Evolutionary conservation across 30 jellyfish, hydroid and myxozoan genomes (phyloP), one percentile per base, ranked within the genome.

Genomic region (Chironex yamaguchii): DNA sequence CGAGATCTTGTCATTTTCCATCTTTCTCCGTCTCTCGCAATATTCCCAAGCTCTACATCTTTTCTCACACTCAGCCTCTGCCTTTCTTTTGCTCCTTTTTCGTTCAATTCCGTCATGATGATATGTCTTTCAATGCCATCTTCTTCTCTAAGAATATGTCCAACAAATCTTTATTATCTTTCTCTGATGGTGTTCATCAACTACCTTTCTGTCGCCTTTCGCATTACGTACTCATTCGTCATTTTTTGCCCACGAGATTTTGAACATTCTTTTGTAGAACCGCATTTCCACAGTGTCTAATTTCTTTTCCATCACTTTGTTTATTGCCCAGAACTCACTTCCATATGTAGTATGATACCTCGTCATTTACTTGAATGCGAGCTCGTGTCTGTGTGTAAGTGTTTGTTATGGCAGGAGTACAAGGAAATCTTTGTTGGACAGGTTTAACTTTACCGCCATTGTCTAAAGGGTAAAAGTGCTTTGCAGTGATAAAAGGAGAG

Each of bases 51-150:
- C 42, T 64, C 63, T 27, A 2, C 62, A 2, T 21, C 42, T 2
- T 3, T 21, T 27, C 30, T 64, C 2, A 64, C 42, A 1, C 42
- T 1, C 1, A 27, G 42, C 14, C 42, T 64, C 58, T 64, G 77
- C 77, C 58, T 64, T 64, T 50, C 77, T 64, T n/a, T 64, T 64
- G 77, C 42, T 50, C 77, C 1, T n/a, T 3, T 64, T 21, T 50
- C 58, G 27, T 21, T 64, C 77, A 64, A 1, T 64, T 64, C 34
- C 2, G 58, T 31, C 1, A 25, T 50, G 1, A 3, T 2, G 42
- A 21, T 64, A 64, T 64, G 63, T 64, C 30, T 64, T n/a, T 64
- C 77, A 2, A 27, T 64, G 6, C 77, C 77, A 22, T 29, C 65
- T 28, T 67, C 81, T 28, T 29, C 17, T 67, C 81, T 67, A 54